phyloP scores from a whole-genome alignment of 2,113 vertebrate species.

The Odontophorus gujanensis region DNA sequence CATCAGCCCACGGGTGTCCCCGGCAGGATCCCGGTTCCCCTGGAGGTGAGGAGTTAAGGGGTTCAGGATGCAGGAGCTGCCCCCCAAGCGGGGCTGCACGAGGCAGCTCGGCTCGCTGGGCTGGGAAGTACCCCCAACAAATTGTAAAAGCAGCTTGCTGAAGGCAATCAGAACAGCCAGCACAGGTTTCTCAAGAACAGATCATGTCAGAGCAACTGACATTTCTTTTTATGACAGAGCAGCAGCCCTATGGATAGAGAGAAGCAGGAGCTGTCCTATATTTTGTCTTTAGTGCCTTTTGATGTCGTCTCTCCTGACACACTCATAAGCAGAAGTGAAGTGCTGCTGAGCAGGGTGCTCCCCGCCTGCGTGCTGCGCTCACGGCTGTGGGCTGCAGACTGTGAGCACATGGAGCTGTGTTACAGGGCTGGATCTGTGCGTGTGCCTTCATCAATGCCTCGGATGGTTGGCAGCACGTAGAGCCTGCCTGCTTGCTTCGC shows the following conservation, averaged over 20 bases:
- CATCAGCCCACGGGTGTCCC: too few relatives aligned
- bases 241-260: background rate
- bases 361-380: background rate
- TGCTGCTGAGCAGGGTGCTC: background rate
- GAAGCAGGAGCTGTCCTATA: background rate
- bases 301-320: background rate
- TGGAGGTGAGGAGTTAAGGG: background rate
- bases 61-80: background rate
- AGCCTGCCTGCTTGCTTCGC: background rate
- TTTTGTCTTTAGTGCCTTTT: background rate
- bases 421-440: background rate
- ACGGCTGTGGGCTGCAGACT: background rate
- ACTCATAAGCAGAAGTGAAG: background rate
- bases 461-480: background rate
- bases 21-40: background rate
- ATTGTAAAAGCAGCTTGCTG: background rate
- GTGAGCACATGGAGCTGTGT: rapidly evolving
- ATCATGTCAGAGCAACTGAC: background rate
- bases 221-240: background rate
- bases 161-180: background rate
- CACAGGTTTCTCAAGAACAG: background rate
- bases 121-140: rapidly evolving
- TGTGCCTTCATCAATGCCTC: background rate
- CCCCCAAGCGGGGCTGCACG: rapidly evolving
- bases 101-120: rapidly evolving